phyloP scores from a whole-genome alignment of 2,888 invertebrate genomes.

The Eupithecia dodoneata region DNA sequence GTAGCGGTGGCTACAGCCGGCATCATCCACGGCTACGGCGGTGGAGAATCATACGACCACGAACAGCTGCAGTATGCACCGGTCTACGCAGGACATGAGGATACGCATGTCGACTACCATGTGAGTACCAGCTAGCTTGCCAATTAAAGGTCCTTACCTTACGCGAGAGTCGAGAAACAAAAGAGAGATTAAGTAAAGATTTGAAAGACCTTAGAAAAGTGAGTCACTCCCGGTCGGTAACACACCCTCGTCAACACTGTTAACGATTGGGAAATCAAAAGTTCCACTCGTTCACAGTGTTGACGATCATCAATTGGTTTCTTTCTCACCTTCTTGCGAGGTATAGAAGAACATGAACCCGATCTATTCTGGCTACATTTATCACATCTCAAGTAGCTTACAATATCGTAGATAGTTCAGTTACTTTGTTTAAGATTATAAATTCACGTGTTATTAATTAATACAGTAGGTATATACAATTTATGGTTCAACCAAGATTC shows the following conservation, averaged over 20 bases:
- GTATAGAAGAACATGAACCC: not conserved
- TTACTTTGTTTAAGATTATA: not conserved
- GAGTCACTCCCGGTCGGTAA: no score
- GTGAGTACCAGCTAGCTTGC: constrained; percentile 58
- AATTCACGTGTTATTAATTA: not conserved
- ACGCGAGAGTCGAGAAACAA: not conserved
- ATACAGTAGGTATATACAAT: not conserved
- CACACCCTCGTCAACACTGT: no score
- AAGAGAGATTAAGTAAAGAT: not conserved
- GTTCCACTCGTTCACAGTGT: no score
- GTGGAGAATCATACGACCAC: constrained; percentile 72
- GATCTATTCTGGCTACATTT: not conserved
- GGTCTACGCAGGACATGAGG: constrained; percentile 69
- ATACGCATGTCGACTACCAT: constrained; percentile 78
- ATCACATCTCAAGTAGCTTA: not conserved
- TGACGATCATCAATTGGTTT: not conserved
- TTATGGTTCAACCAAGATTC: not conserved
- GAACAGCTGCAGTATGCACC: constrained; percentile 65
- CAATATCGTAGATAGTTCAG: not conserved
- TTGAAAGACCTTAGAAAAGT: not conserved
- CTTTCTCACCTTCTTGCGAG: not conserved
- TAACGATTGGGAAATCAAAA: no score
- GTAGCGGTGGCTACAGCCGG: constrained; percentile 76
- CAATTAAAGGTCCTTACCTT: not conserved
- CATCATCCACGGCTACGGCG: constrained; percentile 70